Percentiles rank a stretch among this genome's conserved stretches.
Evolutionary conservation across 1,140 invertebrate species (phyloP).

Genomic region (Drosophila pseudoananassae): DNA sequence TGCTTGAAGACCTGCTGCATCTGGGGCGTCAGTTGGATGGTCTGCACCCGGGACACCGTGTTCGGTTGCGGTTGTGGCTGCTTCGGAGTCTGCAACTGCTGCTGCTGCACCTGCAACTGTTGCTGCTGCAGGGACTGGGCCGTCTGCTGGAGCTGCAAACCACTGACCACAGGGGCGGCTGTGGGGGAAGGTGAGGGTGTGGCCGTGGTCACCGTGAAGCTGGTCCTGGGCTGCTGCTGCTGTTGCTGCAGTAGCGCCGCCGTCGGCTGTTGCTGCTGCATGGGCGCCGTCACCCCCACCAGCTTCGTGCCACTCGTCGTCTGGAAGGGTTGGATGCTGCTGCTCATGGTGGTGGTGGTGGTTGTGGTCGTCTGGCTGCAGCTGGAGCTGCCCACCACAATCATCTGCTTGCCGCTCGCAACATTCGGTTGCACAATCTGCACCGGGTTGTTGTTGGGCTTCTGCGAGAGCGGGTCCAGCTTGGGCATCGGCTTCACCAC

Average conservation of each 20-base stretch:
- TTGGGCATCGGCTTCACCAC: constrained; percentile 81
- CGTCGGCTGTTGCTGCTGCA: constrained; percentile 71
- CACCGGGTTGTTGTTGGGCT: constrained; percentile 80
- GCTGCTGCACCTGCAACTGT: constrained; percentile 56
- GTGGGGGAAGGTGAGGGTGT: constrained; percentile 12
- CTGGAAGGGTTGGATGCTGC: constrained; percentile 81
- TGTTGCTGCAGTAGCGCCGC: constrained; percentile 47
- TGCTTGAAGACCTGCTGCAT: constrained; percentile 87
- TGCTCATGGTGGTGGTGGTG: constrained; percentile 74
- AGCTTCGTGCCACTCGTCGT: constrained; percentile 84
- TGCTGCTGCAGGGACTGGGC: constrained; percentile 31
- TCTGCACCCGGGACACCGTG: constrained; percentile 85
- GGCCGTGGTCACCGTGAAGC: constrained; percentile 44
- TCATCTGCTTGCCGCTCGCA: constrained; percentile 79
- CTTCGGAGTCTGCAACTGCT: constrained; percentile 45
- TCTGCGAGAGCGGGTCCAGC: constrained; percentile 75
- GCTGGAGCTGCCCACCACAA: constrained; percentile 59
- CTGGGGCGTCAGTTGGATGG: constrained; percentile 87
- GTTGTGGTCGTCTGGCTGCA: constrained; percentile 57
- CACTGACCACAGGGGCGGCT: constrained; percentile 28
- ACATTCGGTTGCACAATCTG: constrained; percentile 82
- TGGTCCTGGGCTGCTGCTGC: constrained; percentile 44
- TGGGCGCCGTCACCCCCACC: constrained; percentile 83
- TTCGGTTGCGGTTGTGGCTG: constrained; percentile 56
- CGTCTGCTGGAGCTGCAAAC: constrained; percentile 37